Conservation (phyloP, 2,888 invertebrate species). For the Sinopyrophorus schimmeli region DNA sequence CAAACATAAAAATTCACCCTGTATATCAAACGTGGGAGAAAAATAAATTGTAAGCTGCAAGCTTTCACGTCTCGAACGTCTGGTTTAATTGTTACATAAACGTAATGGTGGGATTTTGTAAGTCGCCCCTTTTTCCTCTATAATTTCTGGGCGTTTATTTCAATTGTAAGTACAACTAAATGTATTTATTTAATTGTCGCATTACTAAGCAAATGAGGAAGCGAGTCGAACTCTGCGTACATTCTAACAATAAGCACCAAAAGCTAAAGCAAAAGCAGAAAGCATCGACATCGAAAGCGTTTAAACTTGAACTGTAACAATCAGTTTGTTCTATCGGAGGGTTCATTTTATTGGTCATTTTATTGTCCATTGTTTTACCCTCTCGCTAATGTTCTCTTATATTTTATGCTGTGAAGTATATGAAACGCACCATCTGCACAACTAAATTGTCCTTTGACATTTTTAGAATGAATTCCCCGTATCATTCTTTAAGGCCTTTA, state of each 20-base stretch:
- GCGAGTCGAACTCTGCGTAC: constrained; percentile 2
- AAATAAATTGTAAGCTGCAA: too few species aligned
- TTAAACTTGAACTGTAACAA: constrained; percentile 4
- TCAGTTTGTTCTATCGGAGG: constrained; percentile 15
- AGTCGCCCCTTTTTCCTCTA: background rate
- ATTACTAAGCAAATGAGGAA: constrained; percentile 5
- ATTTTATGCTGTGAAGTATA: constrained; percentile 17
- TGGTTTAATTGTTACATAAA: too few species aligned
- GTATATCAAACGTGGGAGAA: too few species aligned
- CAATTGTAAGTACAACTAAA: constrained; percentile 33
- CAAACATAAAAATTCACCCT: too few species aligned
- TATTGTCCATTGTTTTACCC: constrained; percentile 24
- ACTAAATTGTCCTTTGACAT: constrained; percentile 8
- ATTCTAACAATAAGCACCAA: too few species aligned
- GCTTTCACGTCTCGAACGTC: too few species aligned
- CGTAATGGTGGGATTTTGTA: too few species aligned
- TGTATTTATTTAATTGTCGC: constrained; percentile 34
- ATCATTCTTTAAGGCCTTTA: too few species aligned
- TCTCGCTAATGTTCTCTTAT: constrained; percentile 17
- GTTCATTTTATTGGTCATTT: constrained; percentile 25
- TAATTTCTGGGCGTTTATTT: constrained; percentile 29
- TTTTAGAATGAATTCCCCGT: too few species aligned
- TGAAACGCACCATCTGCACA: constrained; percentile 22
- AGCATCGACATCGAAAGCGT: too few species aligned
- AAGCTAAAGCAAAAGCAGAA: too few species aligned